Percentiles rank a stretch among this genome's conserved stretches.
Evolutionary conservation across 2,888 invertebrate genomes (phyloP).

Genomic region (Hirtodrosophila alboralis): DNA sequence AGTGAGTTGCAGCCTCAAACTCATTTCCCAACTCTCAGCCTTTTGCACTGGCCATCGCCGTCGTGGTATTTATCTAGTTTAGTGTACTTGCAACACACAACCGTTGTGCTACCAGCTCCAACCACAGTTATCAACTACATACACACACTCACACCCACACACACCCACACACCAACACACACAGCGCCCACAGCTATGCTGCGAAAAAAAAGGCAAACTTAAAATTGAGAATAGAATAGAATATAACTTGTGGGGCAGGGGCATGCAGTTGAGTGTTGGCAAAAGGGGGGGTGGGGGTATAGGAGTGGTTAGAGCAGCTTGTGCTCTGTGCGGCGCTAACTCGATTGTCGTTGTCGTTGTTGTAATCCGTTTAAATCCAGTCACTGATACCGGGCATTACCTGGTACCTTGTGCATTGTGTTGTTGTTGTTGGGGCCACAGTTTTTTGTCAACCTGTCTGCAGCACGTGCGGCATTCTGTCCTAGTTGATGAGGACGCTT

Average conservation of each 20-base stretch:
- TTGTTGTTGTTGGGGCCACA: constrained; percentile 53
- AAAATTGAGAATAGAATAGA: constrained; percentile 32
- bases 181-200: constrained; percentile 23
- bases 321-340: constrained; percentile 65
- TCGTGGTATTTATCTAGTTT: constrained; percentile 73
- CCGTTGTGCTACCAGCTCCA: constrained; percentile 19
- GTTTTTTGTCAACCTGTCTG: constrained; percentile 80
- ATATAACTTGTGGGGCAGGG: not conserved
- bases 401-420: constrained; percentile 47
- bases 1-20: not conserved
- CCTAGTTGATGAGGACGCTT: constrained; percentile 39
- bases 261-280: not conserved
- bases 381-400: constrained; percentile 78
- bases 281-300: not conserved
- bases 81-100: constrained; percentile 36
- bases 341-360: constrained; percentile 74
- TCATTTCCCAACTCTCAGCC: constrained; percentile 33
- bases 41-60: constrained; percentile 47
- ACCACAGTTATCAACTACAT: constrained; percentile 55
- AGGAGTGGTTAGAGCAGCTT: constrained; percentile 8
- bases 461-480: constrained; percentile 72
- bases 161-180: constrained; percentile 6
- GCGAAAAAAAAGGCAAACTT: constrained; percentile 34
- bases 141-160: constrained; percentile 24
- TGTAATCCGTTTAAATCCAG: constrained; percentile 80